Conservation (phyloP, 2,113 vertebrate genomes). For the Aramus guarauna region DNA sequence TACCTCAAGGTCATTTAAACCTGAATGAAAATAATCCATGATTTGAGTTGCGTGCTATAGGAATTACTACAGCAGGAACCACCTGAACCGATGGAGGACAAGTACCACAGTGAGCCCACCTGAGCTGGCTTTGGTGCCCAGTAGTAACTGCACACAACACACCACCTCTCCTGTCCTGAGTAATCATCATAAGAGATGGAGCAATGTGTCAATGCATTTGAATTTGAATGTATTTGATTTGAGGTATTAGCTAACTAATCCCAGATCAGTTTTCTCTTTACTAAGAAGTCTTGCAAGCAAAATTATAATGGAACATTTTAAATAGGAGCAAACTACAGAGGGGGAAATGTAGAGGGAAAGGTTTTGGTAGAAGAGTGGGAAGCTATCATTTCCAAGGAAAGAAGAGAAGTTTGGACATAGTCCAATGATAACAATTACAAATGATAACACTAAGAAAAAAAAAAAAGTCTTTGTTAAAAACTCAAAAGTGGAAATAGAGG, state of each 20-base stretch:
- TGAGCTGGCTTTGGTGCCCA: too few species aligned
- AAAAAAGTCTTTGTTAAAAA: not conserved
- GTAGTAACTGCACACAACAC: too few species aligned
- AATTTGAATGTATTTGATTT: not conserved
- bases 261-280: not conserved
- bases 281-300: not conserved
- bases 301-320: not conserved
- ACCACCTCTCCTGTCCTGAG: too few species aligned
- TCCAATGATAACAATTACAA: not conserved
- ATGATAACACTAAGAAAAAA: not conserved
- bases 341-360: not conserved
- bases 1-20: too few species aligned
- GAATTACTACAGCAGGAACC: too few species aligned
- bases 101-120: too few species aligned
- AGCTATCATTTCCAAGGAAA: not conserved
- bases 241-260: not conserved
- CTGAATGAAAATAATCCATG: too few species aligned
- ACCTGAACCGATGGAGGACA: too few species aligned
- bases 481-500: not conserved
- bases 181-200: too few species aligned
- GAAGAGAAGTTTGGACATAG: not conserved
- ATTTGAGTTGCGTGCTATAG: too few species aligned
- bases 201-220: not conserved
- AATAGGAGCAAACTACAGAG: not conserved
- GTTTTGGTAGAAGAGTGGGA: not conserved